A percentile compares a stretch with the other conserved stretches of the same genome.
phyloP scores from a whole-genome alignment of 2,888 invertebrate genomes.

The Megamerina dolium region DNA sequence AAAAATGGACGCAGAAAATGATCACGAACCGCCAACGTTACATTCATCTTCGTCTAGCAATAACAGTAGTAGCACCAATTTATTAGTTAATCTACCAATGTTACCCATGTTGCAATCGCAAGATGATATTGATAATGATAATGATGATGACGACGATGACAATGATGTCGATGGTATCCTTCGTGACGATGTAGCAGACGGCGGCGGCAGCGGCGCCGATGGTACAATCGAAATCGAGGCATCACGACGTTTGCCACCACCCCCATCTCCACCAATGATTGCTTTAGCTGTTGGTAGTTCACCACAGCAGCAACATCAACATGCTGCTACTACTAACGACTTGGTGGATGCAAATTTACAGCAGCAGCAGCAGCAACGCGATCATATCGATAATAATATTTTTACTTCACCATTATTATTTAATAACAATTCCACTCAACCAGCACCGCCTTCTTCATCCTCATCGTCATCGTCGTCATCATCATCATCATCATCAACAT shows the following conservation, averaged over 20 bases:
- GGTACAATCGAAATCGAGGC: no score
- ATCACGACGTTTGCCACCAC: conserved; percentile 6
- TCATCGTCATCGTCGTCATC: conserved; percentile 19
- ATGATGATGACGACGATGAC: conserved; percentile 13
- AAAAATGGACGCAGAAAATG: conserved; percentile 31
- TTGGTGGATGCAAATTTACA: not conserved
- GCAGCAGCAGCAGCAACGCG: conserved; percentile 19
- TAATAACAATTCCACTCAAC: conserved; percentile 20
- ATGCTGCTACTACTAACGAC: conserved; percentile 1
- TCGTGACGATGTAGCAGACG: conserved; percentile 14
- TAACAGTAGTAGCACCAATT: conserved; percentile 31
- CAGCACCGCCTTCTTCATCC: conserved; percentile 22
- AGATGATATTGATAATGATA: conserved; percentile 22
- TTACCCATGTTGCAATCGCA: conserved; percentile 24
- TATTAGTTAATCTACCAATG: conserved; percentile 27
- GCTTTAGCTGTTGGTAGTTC: not conserved
- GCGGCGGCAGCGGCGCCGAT: no score
- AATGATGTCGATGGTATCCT: no score
- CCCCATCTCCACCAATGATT: conserved; percentile 8
- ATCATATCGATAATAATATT: conserved; percentile 15
- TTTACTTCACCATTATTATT: conserved; percentile 25
- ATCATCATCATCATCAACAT: conserved; percentile 10
- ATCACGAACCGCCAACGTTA: conserved; percentile 29
- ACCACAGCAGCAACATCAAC: conserved; percentile 2
- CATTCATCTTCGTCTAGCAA: conserved; percentile 29